phyloP scores from a whole-genome alignment of 2,797 vertebrate species.

The Ataeniobius toweri region DNA sequence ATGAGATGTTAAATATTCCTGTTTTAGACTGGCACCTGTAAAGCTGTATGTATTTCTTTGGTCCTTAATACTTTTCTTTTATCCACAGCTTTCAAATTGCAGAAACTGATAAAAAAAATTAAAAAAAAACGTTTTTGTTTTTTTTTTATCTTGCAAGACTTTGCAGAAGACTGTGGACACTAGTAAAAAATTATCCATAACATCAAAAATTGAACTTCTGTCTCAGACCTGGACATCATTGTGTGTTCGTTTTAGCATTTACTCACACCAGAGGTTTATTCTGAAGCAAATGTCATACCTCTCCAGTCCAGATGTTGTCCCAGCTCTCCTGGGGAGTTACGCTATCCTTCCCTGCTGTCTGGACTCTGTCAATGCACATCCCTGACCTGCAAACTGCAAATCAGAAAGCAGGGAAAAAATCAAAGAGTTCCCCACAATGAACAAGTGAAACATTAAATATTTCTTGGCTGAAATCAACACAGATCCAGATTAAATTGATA shows the following conservation, averaged over 20 bases:
- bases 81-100: not conserved
- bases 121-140: no score
- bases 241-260: conserved; percentile 58
- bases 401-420: conserved; percentile 32
- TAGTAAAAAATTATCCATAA: not conserved
- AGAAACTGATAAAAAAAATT: no score
- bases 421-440: conserved; percentile 42
- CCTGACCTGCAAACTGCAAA: conserved; percentile 28
- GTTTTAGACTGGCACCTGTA: not conserved
- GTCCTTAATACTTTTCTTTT: not conserved
- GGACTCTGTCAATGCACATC: conserved; percentile 43
- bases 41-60: not conserved
- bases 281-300: conserved; percentile 56
- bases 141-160: not conserved
- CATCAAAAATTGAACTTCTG: not conserved
- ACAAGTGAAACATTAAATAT: conserved; percentile 2
- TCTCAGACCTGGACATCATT: not conserved
- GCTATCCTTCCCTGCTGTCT: conserved; percentile 51
- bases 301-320: conserved; percentile 45
- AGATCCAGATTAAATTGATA: not conserved
- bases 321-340: conserved; percentile 47
- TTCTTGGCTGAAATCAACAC: not conserved
- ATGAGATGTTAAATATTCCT: not conserved
- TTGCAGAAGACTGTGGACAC: not conserved
- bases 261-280: conserved; percentile 60